Evolutionary conservation across 2,797 vertebrate genomes (phyloP).

Genomic region (Sylvia borin): DNA sequence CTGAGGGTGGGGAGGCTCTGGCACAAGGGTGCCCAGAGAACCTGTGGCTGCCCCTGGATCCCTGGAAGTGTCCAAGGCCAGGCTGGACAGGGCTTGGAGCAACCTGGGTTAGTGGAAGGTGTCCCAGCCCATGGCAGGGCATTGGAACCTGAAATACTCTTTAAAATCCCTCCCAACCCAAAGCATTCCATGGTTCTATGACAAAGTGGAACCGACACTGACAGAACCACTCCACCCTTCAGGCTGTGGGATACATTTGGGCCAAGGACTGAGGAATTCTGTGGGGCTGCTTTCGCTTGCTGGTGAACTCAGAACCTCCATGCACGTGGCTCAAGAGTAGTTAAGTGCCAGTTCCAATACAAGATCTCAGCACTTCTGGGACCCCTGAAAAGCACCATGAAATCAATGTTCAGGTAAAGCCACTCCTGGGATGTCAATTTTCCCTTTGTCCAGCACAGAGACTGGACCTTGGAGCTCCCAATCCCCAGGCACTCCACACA

Average conservation of each 20-base stretch:
- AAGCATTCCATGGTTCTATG: neutral
- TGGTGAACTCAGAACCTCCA: neutral
- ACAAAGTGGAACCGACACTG: neutral
- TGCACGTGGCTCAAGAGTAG: accelerated
- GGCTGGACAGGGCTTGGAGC: accelerated
- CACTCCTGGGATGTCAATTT: neutral
- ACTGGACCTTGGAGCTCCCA: neutral
- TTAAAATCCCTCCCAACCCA: neutral
- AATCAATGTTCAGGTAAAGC: neutral
- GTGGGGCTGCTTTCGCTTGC: neutral
- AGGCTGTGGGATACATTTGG: accelerated
- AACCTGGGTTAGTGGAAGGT: accelerated
- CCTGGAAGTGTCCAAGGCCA: neutral
- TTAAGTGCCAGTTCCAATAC: neutral
- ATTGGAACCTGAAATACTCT: neutral
- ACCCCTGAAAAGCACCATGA: neutral
- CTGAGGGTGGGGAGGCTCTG: neutral
- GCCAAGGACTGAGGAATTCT: neutral
- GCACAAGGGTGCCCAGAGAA: neutral
- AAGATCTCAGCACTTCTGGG: neutral
- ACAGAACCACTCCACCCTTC: neutral
- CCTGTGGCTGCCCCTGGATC: neutral
- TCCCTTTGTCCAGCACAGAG: neutral
- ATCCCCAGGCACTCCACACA: neutral
- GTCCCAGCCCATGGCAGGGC: neutral